Evolutionary conservation across 2,113 vertebrate genomes (phyloP).

Genomic region (Stegastes partitus): DNA sequence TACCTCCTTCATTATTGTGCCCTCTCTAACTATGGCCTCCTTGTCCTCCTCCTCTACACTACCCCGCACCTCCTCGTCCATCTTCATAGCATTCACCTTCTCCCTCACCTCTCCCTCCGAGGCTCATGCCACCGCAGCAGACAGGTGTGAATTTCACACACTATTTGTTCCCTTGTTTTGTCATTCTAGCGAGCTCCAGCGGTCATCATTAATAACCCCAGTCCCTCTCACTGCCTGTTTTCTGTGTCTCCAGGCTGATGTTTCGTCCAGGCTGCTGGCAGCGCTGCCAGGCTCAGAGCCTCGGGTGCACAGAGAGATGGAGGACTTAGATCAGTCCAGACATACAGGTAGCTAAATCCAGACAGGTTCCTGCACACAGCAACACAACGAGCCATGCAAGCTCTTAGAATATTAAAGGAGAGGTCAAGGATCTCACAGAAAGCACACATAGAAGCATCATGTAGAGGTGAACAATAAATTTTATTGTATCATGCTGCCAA

Average conservation of each 20-base stretch:
- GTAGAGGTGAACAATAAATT: neutral
- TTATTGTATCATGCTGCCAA: neutral
- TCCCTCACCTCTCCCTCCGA: constrained; percentile 41
- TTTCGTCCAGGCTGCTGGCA: constrained; percentile 66
- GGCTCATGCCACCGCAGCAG: constrained; percentile 44
- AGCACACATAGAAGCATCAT: neutral
- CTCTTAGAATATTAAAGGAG: constrained; percentile 25
- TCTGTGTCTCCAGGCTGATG: constrained; percentile 64
- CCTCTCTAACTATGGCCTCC: constrained; percentile 14
- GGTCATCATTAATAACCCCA: constrained; percentile 77
- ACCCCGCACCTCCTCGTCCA: constrained; percentile 46
- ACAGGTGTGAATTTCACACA: constrained; percentile 81
- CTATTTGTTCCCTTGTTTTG: constrained; percentile 78
- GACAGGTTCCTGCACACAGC: constrained; percentile 19
- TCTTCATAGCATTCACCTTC: constrained; percentile 58
- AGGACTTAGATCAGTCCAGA: constrained; percentile 53
- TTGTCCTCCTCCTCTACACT: neutral
- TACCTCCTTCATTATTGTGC: neutral
- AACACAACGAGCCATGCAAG: constrained; percentile 21
- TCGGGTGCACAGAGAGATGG: constrained; percentile 36
- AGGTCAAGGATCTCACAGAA: neutral
- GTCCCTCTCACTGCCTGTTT: constrained; percentile 54
- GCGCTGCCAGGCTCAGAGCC: constrained; percentile 53
- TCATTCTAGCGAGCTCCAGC: constrained; percentile 60
- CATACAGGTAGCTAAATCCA: constrained; percentile 38